Evolutionary conservation across 2,888 invertebrate genomes (phyloP).

Genomic region (Melanostoma scalare): DNA sequence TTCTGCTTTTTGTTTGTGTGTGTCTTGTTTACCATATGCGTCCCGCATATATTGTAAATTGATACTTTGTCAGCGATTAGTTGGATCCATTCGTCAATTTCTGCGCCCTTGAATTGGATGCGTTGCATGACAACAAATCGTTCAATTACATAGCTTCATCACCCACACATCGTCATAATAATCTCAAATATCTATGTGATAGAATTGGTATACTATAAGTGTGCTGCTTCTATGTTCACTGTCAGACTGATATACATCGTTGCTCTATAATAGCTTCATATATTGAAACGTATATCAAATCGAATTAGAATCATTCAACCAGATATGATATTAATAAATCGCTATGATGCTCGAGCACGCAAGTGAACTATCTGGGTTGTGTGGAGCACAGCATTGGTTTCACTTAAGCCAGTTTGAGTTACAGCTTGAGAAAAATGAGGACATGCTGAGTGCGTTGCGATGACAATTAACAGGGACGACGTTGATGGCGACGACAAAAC

Average conservation of each 20-base stretch:
- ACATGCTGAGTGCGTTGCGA: constrained; percentile 55
- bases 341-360: constrained; percentile 26
- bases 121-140: constrained; percentile 46
- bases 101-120: constrained; percentile 37
- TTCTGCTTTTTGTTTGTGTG: not conserved
- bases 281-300: constrained; percentile 59
- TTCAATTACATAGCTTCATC: constrained; percentile 26
- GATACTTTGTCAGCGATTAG: constrained; percentile 71
- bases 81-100: constrained; percentile 45
- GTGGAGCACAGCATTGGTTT: constrained; percentile 33
- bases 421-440: constrained; percentile 42
- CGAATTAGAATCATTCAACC: constrained; percentile 57
- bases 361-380: constrained; percentile 36
- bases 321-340: constrained; percentile 59
- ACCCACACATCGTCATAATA: not conserved
- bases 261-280: constrained; percentile 54
- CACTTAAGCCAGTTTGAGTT: constrained; percentile 58
- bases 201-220: not conserved
- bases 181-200: not conserved
- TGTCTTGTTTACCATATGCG: constrained; percentile 31
- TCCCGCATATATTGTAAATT: constrained; percentile 67
- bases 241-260: constrained; percentile 41
- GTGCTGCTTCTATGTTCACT: constrained; percentile 24
- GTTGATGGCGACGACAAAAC: constrained; percentile 55
- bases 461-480: constrained; percentile 64